phyloP scores from a whole-genome alignment of 2,113 vertebrate genomes.

The Nipponia nippon region DNA sequence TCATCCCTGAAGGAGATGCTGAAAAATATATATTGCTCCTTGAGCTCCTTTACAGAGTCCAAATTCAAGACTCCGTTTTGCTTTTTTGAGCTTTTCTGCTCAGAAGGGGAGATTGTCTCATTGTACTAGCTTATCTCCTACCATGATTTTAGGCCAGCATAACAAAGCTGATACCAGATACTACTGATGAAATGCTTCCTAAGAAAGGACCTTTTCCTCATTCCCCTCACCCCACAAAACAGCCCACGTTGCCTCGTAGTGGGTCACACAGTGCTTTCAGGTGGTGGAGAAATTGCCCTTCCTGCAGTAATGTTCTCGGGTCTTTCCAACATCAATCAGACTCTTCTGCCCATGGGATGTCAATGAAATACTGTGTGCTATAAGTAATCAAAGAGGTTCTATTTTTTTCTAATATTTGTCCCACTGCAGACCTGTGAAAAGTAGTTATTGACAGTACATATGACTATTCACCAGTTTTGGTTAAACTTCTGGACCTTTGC shows the following conservation, averaged over 20 bases:
- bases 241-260: accelerated
- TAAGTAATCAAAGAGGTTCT: background rate
- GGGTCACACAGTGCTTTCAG: background rate
- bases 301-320: accelerated
- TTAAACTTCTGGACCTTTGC: background rate
- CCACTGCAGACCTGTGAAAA: background rate
- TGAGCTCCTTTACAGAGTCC: background rate
- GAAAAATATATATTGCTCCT: background rate
- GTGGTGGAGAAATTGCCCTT: background rate
- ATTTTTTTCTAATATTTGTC: background rate
- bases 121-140: background rate
- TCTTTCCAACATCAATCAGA: background rate
- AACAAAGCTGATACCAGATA: background rate
- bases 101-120: background rate
- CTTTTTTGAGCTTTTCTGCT: background rate
- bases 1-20: background rate
- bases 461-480: background rate
- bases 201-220: background rate
- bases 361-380: background rate
- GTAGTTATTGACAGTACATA: background rate
- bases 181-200: background rate
- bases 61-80: background rate
- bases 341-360: background rate
- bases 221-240: background rate
- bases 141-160: background rate